Evolutionary conservation across 1,140 invertebrate genomes (phyloP).

Genomic region (Globodera ellingtonae): DNA sequence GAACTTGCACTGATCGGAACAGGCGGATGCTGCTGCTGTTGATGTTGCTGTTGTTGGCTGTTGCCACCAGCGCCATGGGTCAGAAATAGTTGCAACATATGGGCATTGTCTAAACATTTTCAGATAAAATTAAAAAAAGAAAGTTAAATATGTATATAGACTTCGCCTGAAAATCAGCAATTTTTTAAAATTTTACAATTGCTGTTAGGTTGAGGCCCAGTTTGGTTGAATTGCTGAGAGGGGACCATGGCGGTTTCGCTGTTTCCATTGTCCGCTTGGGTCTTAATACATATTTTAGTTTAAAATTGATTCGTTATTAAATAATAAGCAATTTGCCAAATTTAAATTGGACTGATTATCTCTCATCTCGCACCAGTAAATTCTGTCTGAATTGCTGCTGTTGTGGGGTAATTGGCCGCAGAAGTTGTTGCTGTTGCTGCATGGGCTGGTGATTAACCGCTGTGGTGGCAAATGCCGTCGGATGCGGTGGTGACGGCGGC

Average conservation of each 20-base stretch:
- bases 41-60: slow-evolving; percentile 1
- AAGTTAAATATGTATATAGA: too few species aligned
- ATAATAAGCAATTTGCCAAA: not conserved
- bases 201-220: slow-evolving; percentile 9
- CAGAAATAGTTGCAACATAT: slow-evolving; percentile 28
- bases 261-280: not conserved
- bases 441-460: slow-evolving; percentile 24
- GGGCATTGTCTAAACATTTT: slow-evolving; percentile 15
- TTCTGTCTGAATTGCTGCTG: slow-evolving; percentile 5
- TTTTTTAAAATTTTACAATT: slow-evolving; percentile 26
- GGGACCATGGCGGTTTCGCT: not conserved
- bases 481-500: slow-evolving; percentile 37
- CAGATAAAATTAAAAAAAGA: not conserved
- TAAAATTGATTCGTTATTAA: not conserved
- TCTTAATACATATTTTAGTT: not conserved
- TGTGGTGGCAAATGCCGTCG: slow-evolving; percentile 10
- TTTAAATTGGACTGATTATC: not conserved
- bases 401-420: slow-evolving; percentile 1
- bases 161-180: not conserved
- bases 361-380: not conserved
- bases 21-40: slow-evolving; percentile 19
- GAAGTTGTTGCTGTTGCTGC: not conserved
- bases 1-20: slow-evolving; percentile 13
- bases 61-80: not conserved
- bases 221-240: slow-evolving; percentile 16